Conservation (phyloP, 2,113 vertebrate genomes). For the Columbina picui region DNA sequence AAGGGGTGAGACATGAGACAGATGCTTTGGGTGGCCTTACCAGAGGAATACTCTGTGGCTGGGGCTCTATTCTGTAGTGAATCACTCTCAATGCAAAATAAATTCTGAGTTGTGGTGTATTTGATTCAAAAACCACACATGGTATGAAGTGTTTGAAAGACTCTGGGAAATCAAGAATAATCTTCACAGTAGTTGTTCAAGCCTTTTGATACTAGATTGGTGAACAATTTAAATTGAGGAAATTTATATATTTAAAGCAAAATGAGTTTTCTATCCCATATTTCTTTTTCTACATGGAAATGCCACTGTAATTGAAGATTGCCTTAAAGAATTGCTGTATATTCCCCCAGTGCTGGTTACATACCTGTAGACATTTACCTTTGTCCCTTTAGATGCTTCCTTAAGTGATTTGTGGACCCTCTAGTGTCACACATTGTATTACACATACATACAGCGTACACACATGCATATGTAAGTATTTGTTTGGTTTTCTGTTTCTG, state of each 20-base stretch:
- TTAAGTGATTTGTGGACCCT: neutral
- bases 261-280: neutral
- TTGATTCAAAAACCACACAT: neutral
- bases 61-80: neutral
- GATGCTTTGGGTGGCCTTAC: neutral
- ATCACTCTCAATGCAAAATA: neutral
- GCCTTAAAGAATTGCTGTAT: neutral
- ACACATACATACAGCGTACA: fast-evolving
- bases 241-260: neutral
- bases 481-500: neutral
- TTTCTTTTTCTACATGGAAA: neutral
- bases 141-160: neutral
- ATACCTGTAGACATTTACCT: neutral
- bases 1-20: neutral
- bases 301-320: neutral
- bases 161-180: neutral
- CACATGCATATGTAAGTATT: neutral
- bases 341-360: neutral
- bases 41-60: neutral
- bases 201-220: neutral
- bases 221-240: neutral
- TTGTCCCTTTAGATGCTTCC: neutral
- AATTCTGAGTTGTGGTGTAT: neutral
- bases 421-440: neutral
- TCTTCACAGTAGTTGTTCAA: neutral